Percentiles rank a stretch among this genome's conserved stretches.
phyloP scores from a whole-genome alignment of 2,113 vertebrate genomes.

The Melanerpes formicivorus region DNA sequence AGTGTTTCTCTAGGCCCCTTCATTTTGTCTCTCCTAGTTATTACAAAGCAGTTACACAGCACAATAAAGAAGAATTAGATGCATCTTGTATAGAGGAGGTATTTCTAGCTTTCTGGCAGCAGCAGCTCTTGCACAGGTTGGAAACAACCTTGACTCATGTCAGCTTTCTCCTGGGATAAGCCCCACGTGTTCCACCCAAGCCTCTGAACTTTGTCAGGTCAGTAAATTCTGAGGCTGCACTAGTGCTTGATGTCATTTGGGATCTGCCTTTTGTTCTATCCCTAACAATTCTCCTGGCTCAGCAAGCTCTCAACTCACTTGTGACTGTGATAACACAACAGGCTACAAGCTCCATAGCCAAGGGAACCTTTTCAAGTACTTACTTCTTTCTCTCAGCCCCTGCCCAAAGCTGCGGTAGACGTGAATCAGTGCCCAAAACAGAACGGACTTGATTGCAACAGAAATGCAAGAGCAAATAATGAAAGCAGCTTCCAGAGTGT shows the following conservation, averaged over 20 bases:
- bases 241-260: background rate
- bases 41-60: background rate
- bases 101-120: background rate
- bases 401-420: slow-evolving; percentile 83
- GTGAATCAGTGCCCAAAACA: slow-evolving; percentile 78
- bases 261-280: background rate
- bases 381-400: slow-evolving; percentile 84
- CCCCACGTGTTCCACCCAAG: fast-evolving
- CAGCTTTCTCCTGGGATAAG: background rate
- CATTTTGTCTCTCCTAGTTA: background rate
- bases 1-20: background rate
- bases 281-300: background rate
- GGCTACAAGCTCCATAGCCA: background rate
- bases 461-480: slow-evolving; percentile 79
- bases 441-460: slow-evolving; percentile 79
- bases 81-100: fast-evolving
- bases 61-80: background rate
- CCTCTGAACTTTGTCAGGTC: background rate
- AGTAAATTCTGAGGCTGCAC: background rate
- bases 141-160: background rate
- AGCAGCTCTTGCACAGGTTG: background rate
- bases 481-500: slow-evolving; percentile 81
- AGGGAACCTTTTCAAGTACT: slow-evolving; percentile 19
- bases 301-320: background rate
- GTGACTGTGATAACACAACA: background rate